Percentiles rank a stretch among this genome's conserved stretches.
phyloP scores from a whole-genome alignment of 2,797 vertebrate genomes.

The Lutjanus argentimaculatus region DNA sequence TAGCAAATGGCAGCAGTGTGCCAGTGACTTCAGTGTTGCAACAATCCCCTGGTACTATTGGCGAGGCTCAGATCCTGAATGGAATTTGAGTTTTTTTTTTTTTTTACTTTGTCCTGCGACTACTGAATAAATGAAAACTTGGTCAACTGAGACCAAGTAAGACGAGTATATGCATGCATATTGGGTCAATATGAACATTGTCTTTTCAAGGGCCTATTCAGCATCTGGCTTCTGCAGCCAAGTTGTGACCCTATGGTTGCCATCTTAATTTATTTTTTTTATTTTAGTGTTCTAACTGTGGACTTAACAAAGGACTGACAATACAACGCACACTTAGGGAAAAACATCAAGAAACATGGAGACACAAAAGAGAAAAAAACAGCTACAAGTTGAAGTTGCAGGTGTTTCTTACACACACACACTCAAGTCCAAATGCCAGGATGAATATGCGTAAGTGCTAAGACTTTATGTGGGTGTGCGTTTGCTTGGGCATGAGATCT shows the following conservation, averaged over 20 bases:
- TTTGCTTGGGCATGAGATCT: constrained; percentile 48
- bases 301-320: not conserved
- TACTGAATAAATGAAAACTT: no score
- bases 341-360: not conserved
- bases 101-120: no score
- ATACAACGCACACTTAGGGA: not conserved
- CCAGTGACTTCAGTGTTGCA: no score
- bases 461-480: constrained; percentile 18
- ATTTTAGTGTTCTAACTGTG: not conserved
- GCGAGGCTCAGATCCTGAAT: no score
- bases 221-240: not conserved
- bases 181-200: not conserved
- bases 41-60: no score
- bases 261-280: not conserved
- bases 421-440: constrained; percentile 17
- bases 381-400: not conserved
- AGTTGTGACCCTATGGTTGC: not conserved
- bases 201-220: not conserved
- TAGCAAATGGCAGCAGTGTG: no score
- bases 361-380: not conserved
- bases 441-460: constrained; percentile 7
- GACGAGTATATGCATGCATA: no score
- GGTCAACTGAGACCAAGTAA: no score
- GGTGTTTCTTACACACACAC: not conserved
- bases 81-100: no score